Percentiles rank a stretch among this genome's conserved stretches.
Evolutionary conservation across 1,140 invertebrate genomes (phyloP).

Genomic region (Macrotrachela quadricornifera): DNA sequence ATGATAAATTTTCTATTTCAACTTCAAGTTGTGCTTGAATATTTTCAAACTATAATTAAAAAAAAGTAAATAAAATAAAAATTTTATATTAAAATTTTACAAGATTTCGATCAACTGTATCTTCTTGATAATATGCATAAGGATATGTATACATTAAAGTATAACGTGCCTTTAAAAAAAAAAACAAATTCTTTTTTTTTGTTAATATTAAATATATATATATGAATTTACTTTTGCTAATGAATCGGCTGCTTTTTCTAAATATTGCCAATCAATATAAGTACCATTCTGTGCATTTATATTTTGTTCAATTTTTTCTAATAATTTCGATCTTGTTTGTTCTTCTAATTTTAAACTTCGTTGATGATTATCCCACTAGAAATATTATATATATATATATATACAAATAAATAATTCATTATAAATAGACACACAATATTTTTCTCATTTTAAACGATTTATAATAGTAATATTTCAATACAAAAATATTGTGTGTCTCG

Average conservation of each 20-base stretch:
- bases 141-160: slow-evolving; percentile 98
- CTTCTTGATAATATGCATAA: slow-evolving; percentile 91
- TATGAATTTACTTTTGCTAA: slow-evolving; percentile 46
- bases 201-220: background rate
- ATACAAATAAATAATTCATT: background rate
- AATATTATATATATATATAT: slow-evolving; percentile 5
- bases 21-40: slow-evolving; percentile 88
- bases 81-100: too few species aligned
- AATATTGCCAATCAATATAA: slow-evolving; percentile 99
- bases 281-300: slow-evolving; percentile 58
- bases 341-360: slow-evolving; percentile 87
- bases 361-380: slow-evolving; percentile 92
- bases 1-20: slow-evolving; percentile 88
- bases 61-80: too few species aligned
- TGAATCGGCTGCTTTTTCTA: slow-evolving; percentile 69
- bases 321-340: slow-evolving; percentile 67
- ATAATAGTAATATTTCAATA: too few species aligned
- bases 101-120: too few species aligned
- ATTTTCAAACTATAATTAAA: slow-evolving; percentile 47
- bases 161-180: slow-evolving; percentile 52
- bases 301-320: slow-evolving; percentile 73
- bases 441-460: too few species aligned
- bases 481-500: too few species aligned
- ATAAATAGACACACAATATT: too few species aligned
- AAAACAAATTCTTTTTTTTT: background rate